Evolutionary conservation across 37 sponge, comb jelly and placozoan species (phyloP), one percentile per base, ranked within the genome.

Genomic region (Crambe crambe): DNA sequence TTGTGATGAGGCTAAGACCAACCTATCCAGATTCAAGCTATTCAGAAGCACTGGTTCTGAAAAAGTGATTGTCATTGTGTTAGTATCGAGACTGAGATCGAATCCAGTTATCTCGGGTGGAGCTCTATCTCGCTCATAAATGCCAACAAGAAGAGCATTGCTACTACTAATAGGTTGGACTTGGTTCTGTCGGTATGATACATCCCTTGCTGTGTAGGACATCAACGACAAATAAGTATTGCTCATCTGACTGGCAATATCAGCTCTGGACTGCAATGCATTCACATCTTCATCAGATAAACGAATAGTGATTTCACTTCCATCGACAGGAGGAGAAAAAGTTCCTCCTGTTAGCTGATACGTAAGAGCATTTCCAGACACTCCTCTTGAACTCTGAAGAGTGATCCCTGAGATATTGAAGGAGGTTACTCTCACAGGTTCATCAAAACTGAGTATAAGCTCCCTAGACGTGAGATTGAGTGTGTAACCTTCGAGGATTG

Each of bases 361-460:
- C 32, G 27, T 44, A 20, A 78, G 70, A 0, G 43, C 57, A 10
- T 75, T 29, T 17, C 76, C 67, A 2, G 79, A 56, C 0, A 69
- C 85, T 29, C 77, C 76, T 27, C 66, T 73, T 4, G 35, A 36
- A 10, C 84, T 56, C 58, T 64, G 85, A 0, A 96, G 30, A 2
- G 89, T 87, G 26, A 96, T 86, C n/a, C 88, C 91, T 27, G 83
- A 68, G 32, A 84, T 39, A 56, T 92, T 69, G 59, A 92, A 78
- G 59, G 76, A 76, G 36, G 75, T 39, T 1, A 47, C 62, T 25
- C 77, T 82, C 23, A 94, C 83, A 15, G 95, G 95, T 70, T 96
- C 96, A 85, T 92, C 76, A 68, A 96, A 96, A 17, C 82, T 90
- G 15, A 96, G 70, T 1, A 68, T 10, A 10, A 96, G 70, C 42